phyloP scores from a whole-genome alignment of 2,888 invertebrate genomes.

The Petrolisthes manimaculis region DNA sequence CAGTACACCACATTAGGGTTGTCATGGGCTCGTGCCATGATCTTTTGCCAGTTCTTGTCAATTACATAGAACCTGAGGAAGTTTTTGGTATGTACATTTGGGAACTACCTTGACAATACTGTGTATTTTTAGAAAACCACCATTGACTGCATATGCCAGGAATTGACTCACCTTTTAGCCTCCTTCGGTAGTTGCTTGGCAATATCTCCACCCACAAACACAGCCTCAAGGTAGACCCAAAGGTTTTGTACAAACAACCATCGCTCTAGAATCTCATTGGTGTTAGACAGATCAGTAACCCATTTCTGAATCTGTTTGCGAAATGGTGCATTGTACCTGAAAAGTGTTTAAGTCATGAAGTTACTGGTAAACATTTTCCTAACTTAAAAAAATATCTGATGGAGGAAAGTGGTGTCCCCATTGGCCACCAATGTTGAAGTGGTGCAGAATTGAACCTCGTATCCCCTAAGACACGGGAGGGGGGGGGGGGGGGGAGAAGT shows the following conservation, averaged over 20 bases:
- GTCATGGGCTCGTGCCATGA: conserved; percentile 96
- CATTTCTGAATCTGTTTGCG: conserved; percentile 96
- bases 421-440: no score
- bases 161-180: conserved; percentile 77
- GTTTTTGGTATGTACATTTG: no score
- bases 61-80: conserved; percentile 84
- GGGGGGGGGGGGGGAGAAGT: background rate
- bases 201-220: conserved; percentile 97
- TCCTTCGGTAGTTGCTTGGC: conserved; percentile 97
- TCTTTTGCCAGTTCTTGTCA: conserved; percentile 98
- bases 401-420: no score
- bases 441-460: background rate
- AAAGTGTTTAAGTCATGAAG: background rate
- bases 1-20: conserved; percentile 95
- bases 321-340: conserved; percentile 93
- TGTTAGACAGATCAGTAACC: conserved; percentile 93
- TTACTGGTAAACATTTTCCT: no score
- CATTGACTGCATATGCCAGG: no score
- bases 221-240: conserved; percentile 98
- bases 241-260: conserved; percentile 97
- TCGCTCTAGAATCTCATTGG: conserved; percentile 94
- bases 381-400: no score
- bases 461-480: background rate
- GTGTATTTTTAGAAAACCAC: no score
- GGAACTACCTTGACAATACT: no score